These are phyloP conservation scores for Castor canadensis DNA, from an alignment of 2,113 vertebrate genomes.

Conservation along the genomic window DNA sequence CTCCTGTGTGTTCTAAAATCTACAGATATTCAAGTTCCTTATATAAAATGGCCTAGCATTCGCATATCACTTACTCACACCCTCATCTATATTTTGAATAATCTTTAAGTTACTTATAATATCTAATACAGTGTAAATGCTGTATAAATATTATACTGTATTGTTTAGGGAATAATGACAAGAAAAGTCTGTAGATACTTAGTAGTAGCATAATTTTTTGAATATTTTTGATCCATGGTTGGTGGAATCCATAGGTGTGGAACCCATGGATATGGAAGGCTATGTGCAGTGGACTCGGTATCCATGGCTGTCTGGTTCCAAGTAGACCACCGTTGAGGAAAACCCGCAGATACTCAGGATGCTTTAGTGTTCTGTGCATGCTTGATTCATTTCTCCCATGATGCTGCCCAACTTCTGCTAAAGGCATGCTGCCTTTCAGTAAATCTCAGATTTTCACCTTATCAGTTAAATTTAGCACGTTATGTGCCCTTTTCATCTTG, in stretches of 20 bases:
- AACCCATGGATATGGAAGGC: background rate
- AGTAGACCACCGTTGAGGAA: too few species aligned
- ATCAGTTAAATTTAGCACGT: too few species aligned
- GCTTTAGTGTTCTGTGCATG: too few species aligned
- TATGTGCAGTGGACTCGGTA: background rate
- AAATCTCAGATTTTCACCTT: too few species aligned
- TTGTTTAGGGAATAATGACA: background rate
- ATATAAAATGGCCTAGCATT: background rate
- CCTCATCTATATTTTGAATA: background rate
- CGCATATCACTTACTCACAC: background rate
- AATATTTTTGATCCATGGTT: background rate
- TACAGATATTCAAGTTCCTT: background rate
- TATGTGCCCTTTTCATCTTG: too few species aligned
- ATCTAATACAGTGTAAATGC: background rate
- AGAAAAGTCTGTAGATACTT: background rate
- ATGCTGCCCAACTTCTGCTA: too few species aligned
- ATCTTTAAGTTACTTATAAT: background rate
- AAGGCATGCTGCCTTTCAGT: too few species aligned
- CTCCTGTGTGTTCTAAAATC: background rate
- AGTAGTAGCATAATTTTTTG: background rate
- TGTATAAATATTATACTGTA: background rate
- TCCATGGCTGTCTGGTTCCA: too few species aligned
- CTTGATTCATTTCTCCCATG: too few species aligned
- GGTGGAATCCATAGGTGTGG: background rate
- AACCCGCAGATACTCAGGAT: too few species aligned